phyloP scores from a whole-genome alignment of 35 echinoderm and acorn worm species.

The Apostichopus californicus region DNA sequence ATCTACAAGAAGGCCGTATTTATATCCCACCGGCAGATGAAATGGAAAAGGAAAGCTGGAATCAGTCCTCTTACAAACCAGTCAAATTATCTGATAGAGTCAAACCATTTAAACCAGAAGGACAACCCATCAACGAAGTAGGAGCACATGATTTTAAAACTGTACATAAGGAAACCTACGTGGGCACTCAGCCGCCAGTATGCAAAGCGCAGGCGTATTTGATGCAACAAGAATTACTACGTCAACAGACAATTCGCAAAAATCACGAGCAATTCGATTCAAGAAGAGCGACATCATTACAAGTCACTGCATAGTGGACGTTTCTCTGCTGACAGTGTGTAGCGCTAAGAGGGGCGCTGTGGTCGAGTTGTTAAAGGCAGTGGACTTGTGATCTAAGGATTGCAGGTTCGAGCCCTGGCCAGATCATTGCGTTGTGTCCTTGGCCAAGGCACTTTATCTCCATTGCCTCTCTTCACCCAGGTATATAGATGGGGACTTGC shows the following conservation, averaged over 20 bases:
- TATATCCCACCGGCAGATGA: constrained; percentile 73
- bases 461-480: too few species aligned
- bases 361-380: too few species aligned
- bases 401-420: too few species aligned
- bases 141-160: constrained; percentile 86
- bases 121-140: neutral
- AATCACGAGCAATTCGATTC: too few species aligned
- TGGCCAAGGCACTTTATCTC: too few species aligned
- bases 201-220: constrained; percentile 79
- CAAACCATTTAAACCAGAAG: constrained; percentile 55
- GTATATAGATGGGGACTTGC: too few species aligned
- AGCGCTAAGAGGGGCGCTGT: too few species aligned
- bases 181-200: constrained; percentile 56
- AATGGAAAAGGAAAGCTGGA: constrained; percentile 72
- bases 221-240: constrained; percentile 79
- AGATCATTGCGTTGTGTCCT: too few species aligned
- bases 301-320: too few species aligned
- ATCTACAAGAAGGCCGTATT: constrained; percentile 75
- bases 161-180: constrained; percentile 86
- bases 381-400: too few species aligned
- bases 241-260: constrained; percentile 18
- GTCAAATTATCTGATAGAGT: constrained; percentile 56
- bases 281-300: too few species aligned
- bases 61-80: constrained; percentile 51
- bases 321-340: too few species aligned